Evolutionary conservation across 92 coral and sea anemone species (phyloP).

Genomic region (Paragorgia papillata): DNA sequence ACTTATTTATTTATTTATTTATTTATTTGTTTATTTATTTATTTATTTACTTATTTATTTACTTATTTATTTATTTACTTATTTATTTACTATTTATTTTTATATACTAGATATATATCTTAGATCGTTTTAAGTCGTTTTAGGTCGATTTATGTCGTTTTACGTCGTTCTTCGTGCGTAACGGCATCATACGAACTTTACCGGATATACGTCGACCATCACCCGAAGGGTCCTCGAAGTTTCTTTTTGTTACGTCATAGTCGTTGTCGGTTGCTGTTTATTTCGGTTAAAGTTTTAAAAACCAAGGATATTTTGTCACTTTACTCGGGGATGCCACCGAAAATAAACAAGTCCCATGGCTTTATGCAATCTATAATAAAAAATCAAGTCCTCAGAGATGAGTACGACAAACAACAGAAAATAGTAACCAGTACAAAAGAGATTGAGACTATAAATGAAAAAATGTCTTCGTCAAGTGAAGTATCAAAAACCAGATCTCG

Average conservation of each 20-base stretch:
- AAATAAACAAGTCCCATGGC: conserved; percentile 80
- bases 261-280: not conserved
- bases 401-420: conserved; percentile 88
- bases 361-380: conserved; percentile 76
- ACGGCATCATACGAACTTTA: not conserved
- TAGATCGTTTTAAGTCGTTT: no score
- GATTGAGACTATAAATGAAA: not conserved
- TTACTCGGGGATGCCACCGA: conserved; percentile 42
- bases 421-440: conserved; percentile 48
- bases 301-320: not conserved
- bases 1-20: no score
- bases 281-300: not conserved
- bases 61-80: no score
- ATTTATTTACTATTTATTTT: no score
- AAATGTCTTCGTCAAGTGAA: not conserved
- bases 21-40: no score
- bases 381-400: conserved; percentile 89
- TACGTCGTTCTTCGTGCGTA: no score
- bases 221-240: conserved; percentile 13
- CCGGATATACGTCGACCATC: conserved; percentile 9
- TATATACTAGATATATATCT: no score
- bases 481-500: conserved; percentile 3
- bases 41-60: no score
- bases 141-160: no score
- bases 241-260: not conserved